Percentiles rank a stretch among this genome's conserved stretches.
Conservation (phyloP, 2,797 vertebrate species). For the Betta splendens region DNA sequence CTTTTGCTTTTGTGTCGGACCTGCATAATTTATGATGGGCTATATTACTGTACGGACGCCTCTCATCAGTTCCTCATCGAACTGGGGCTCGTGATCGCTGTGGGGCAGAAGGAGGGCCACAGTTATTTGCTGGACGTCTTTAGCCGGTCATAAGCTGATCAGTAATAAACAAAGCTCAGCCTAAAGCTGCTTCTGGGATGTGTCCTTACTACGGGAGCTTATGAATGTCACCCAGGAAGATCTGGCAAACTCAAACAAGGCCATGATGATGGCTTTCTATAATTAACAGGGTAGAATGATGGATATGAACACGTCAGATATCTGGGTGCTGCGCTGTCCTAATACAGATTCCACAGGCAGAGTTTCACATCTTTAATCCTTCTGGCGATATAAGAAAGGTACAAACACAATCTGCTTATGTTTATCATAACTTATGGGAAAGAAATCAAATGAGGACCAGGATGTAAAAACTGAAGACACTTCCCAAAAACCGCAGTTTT, state of each 20-base stretch:
- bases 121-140: not conserved
- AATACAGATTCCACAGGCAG: constrained; percentile 19
- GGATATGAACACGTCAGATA: constrained; percentile 31
- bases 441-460: no score
- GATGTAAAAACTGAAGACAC: no score
- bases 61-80: constrained; percentile 52
- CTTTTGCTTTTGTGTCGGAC: constrained; percentile 5
- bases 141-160: not conserved
- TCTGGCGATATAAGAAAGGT: not conserved
- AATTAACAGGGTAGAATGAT: constrained; percentile 44
- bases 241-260: constrained; percentile 35
- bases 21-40: constrained; percentile 44
- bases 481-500: not conserved
- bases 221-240: constrained; percentile 26
- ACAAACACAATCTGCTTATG: no score
- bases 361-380: constrained; percentile 6
- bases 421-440: no score
- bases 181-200: constrained; percentile 11
- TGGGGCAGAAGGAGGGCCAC: not conserved
- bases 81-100: constrained; percentile 21
- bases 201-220: constrained; percentile 14
- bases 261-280: constrained; percentile 40
- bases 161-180: constrained; percentile 12
- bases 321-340: constrained; percentile 30
- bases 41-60: not conserved